Conservation (phyloP, 2,113 vertebrate genomes). For the Atrichornis clamosus region DNA sequence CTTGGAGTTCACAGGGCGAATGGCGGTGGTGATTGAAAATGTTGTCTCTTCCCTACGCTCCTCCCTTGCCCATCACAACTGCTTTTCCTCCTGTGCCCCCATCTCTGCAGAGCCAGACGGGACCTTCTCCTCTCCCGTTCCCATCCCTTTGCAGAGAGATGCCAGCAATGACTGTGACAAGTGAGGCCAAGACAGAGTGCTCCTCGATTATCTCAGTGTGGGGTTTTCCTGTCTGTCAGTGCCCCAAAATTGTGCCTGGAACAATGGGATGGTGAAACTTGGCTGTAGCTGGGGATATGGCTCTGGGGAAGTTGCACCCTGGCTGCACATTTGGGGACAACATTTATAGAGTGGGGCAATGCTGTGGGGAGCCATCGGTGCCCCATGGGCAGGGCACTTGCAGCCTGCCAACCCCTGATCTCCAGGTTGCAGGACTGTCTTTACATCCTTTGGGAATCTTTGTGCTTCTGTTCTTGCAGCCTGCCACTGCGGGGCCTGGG, state of each 20-base stretch:
- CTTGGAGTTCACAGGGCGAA: neutral
- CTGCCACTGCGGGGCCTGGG: neutral
- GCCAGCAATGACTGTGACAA: neutral
- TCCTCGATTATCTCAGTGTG: rapidly evolving
- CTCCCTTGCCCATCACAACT: neutral
- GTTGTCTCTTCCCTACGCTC: rapidly evolving
- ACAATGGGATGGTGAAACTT: neutral
- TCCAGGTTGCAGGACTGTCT: neutral
- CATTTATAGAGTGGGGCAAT: rapidly evolving
- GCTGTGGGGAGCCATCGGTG: neutral
- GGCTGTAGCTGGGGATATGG: neutral
- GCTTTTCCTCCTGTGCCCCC: neutral
- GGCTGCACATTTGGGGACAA: neutral
- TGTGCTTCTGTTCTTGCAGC: neutral
- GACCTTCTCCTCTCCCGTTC: neutral
- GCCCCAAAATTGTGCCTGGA: neutral
- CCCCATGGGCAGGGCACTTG: rapidly evolving
- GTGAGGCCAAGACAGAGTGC: rapidly evolving
- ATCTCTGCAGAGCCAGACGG: neutral
- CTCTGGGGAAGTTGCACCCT: neutral
- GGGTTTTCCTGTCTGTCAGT: neutral
- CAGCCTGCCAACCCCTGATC: neutral
- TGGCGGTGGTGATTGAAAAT: rapidly evolving
- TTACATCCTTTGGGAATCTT: neutral
- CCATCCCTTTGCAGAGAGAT: neutral